Evolutionary conservation across 2,113 vertebrate species (phyloP), one percentile per base, ranked within the genome.

Genomic region (Microtus pennsylvanicus): DNA sequence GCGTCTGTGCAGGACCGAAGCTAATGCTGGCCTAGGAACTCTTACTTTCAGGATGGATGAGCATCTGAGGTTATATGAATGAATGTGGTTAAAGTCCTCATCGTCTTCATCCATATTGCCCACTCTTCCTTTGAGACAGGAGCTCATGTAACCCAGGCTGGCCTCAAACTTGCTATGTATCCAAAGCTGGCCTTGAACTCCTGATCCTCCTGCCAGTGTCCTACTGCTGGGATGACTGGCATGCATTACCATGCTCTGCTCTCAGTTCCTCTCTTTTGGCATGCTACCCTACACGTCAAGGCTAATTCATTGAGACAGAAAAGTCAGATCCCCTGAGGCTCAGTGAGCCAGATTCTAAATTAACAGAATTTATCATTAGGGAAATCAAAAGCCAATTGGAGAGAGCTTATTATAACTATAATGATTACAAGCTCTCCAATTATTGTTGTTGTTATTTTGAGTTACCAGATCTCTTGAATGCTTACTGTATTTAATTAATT

Each of bases 301-400:
- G 50, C 8, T 80, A 80, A 92, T 21, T 72, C 69, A 74, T 5
- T 82, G 55, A 87, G 38, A 93, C 2, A 85, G 65, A 81, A 91
- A 87, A 92, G 74, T 97, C 33, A 94, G 80, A 81, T 89, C 78
- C 24, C 42, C 55, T 5, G 72, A 83, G 81, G 69, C 9, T 16
- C 21, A 17, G 5, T 65, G 19, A 93, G 58, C 17, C 45, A 88
- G 78, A 91, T 82, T 80, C 42, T 80, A 94, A 87, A 83, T 93
- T 14, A 89, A 86, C 45, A 95, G 61, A 77, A 16, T 86, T 96
- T 7, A 74, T 65, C 26, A 47, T 72, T 47, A 67, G 81, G 58
- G 38, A 94, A 96, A 89, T 90, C 13, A 89, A 88, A 97, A 95
- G 55, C 30, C 80, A 92, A 4, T 67, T 85, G 52, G 81, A 94